Conservation (phyloP, 2,888 invertebrate species). For the Hedya salicella region DNA sequence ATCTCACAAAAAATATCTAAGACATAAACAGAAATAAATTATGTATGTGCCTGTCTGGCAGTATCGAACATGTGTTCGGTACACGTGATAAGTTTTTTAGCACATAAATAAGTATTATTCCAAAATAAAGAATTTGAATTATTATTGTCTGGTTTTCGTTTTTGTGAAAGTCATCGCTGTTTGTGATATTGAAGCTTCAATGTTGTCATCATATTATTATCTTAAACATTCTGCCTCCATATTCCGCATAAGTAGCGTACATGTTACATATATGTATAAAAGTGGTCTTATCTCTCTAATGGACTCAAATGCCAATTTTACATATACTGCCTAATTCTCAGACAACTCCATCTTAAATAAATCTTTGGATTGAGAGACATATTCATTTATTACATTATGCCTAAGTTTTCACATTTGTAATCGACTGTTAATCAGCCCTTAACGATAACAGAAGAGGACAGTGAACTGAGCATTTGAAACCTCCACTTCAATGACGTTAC, state of each 20-base stretch:
- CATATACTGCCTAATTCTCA: too few species aligned
- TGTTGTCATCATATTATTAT: not conserved
- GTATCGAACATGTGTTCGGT: conserved; percentile 34
- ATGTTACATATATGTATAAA: too few species aligned
- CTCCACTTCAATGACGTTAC: too few species aligned
- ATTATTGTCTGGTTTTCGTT: not conserved
- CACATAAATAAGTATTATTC: conserved; percentile 13
- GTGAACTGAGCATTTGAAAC: too few species aligned
- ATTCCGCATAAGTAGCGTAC: not conserved
- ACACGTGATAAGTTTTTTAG: conserved; percentile 34
- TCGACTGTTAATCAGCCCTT: too few species aligned
- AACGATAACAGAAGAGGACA: too few species aligned
- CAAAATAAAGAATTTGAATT: conserved; percentile 9
- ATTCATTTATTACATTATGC: too few species aligned
- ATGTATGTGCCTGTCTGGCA: conserved; percentile 42
- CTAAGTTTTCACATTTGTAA: too few species aligned
- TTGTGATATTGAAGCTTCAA: conserved; percentile 20
- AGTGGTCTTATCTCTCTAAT: too few species aligned
- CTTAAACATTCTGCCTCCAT: not conserved
- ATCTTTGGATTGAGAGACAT: too few species aligned
- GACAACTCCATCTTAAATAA: too few species aligned
- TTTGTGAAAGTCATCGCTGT: not conserved
- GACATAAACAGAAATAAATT: conserved; percentile 40
- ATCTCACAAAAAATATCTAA: conserved; percentile 47
- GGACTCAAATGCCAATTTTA: too few species aligned